Evolutionary conservation across 2,113 vertebrate species (phyloP).

Genomic region (Electrona antarctica): DNA sequence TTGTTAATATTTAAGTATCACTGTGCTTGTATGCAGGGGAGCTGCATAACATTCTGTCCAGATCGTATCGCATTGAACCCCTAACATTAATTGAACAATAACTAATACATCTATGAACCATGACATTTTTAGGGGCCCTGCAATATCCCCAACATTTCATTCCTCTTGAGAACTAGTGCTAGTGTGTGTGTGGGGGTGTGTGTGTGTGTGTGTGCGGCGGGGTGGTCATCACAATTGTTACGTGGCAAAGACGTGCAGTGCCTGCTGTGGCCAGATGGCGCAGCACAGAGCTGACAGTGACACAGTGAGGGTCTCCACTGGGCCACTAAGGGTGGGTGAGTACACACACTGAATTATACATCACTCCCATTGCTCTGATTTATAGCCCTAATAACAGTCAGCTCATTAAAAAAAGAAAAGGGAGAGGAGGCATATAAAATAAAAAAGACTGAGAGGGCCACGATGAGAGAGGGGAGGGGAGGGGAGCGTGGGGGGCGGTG

Average conservation of each 20-base stretch:
- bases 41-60: too few relatives aligned
- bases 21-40: too few relatives aligned
- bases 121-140: too few relatives aligned
- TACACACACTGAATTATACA: constrained; percentile 99
- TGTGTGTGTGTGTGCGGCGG: constrained; percentile 21
- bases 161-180: background rate
- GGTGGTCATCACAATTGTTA: constrained; percentile 8
- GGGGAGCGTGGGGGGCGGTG: background rate
- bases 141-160: background rate
- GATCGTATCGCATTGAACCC: too few relatives aligned
- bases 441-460: constrained; percentile 64
- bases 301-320: constrained; percentile 95
- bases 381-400: constrained; percentile 99
- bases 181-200: constrained; percentile 68
- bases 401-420: constrained; percentile 97
- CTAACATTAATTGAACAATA: too few relatives aligned
- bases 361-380: constrained; percentile 97
- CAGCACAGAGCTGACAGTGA: constrained; percentile 88
- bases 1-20: too few relatives aligned
- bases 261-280: constrained; percentile 52
- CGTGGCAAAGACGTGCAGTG: constrained; percentile 14
- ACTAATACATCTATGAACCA: too few relatives aligned
- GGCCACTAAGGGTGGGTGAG: constrained; percentile 92
- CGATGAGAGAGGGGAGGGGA: constrained; percentile 66
- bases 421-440: constrained; percentile 76